Base-by-base conservation (phyloP, 92 coral and sea anemone species). In the Desmophyllum pertusum region DNA sequence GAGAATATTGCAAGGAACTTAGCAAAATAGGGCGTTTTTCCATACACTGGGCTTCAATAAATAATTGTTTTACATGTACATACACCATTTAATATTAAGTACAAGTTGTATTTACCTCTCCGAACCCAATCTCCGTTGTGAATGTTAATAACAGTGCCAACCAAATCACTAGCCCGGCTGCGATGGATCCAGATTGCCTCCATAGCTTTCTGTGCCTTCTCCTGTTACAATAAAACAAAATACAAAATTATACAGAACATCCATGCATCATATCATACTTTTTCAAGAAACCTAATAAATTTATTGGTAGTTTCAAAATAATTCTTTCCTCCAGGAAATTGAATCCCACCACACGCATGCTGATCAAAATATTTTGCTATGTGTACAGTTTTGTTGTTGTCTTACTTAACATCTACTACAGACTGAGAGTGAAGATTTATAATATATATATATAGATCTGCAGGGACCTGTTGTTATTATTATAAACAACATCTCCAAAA, bases 71-170 rank as follows among this genome's bases (percentile, higher is more conserved):
- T n/a, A n/a, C n/a, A n/a, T n/a, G n/a, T n/a, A n/a, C n/a, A n/a
- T n/a, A n/a, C n/a, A n/a, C n/a, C n/a, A n/a, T n/a, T n/a, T n/a
- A n/a, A n/a, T n/a, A n/a, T n/a, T 21, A 4, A 55, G 35, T 18
- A 27, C 17, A 67, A 33, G 73, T 25, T 17, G 38, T 10, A 10
- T 83, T 78, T 86, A 94, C 99, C 99, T 94, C 98, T 89, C 70
- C 99, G 90, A 43, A 97, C 98, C 99, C 99, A 97, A 81, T 94
- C 99, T 9, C 99, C 99, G 91, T 92, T 97, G 86, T 97, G 99
- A 55, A 97, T 97, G 66, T 97, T 97, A 30, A 97, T 97, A 50
- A 97, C 99, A 14, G 99, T 97, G 33, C 99, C 99, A 64, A 97
- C 99, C 78, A 97, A 90, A 87, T 97, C 99, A 76, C 97, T 95